Conservation (phyloP, 2,113 vertebrate genomes). For the Regulus satrapa region DNA sequence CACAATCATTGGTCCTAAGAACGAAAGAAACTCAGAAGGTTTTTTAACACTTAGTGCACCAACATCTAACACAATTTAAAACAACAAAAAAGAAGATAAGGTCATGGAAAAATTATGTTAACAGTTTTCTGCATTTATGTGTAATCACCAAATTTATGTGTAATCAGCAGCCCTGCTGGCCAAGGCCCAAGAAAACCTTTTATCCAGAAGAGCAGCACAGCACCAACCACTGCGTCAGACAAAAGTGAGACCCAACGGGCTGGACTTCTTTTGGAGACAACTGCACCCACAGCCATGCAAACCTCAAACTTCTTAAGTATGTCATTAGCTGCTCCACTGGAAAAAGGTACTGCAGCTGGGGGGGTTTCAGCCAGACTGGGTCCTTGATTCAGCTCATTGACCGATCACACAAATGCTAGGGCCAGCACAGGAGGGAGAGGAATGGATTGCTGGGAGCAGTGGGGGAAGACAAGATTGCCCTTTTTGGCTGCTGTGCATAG, state of each 20-base stretch:
- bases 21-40: neutral
- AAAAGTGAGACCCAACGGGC: neutral
- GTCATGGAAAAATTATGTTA: neutral
- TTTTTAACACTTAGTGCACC: neutral
- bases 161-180: neutral
- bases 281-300: neutral
- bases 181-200: neutral
- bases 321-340: neutral
- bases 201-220: neutral
- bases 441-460: neutral
- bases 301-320: neutral
- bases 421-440: neutral
- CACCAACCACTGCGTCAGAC: neutral
- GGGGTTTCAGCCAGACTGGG: neutral
- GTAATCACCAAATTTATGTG: neutral
- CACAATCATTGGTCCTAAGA: neutral
- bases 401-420: neutral
- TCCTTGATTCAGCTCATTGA: neutral
- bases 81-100: neutral
- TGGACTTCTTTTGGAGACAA: neutral
- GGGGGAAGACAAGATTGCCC: neutral
- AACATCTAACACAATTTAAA: neutral
- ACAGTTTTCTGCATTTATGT: neutral
- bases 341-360: neutral
- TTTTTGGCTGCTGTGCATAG: slow-evolving; percentile 38